Evolutionary conservation across 2,888 invertebrate species (phyloP), one percentile per base, ranked within the genome.

Genomic region (Ectemnius continuus): DNA sequence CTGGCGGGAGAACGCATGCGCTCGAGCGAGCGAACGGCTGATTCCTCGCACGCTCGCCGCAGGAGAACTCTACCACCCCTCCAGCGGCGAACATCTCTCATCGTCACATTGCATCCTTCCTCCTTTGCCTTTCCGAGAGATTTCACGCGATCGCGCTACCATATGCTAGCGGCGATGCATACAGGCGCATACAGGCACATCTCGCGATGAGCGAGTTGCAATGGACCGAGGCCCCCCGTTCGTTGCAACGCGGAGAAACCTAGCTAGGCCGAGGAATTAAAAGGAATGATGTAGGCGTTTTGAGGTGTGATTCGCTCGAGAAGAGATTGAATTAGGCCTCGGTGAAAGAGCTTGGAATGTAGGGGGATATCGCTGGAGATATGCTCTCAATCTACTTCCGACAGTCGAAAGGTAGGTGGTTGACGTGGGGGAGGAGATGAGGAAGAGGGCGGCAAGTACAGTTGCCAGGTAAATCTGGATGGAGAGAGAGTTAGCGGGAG

Each of bases 101-200:
- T 48, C 14, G 73, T 63, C 61, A 64, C 64, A 64, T 69, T 62
- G 63, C 48, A 68, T 76, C 67, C 77, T 80, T 82, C 80, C 80
- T 82, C 76, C 72, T 76, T 82, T 78, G 77, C 82, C 82, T 80
- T 82, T 82, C 76, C 73, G 62, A 79, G 82, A 68, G 61, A 76
- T 77, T 79, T 77, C 60, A 66, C 75, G 75, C 16, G 52, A 16
- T 4, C 52, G 16, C 16, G 52, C 52, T 52, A 16, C 52, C 14
- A 14, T 16, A 52, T 52, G 52, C 52, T 16, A 16, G 1, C 16
- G n/a, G 52, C 16, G 4, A 2, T 23, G 3, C 3, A 2, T 23
- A 2, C 3, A 0, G 3, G 23, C 52, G 52, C 52, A 52, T 16
- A 14, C n/a, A 13, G 0, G 52, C n/a, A 16, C 52, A 16, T 52